A percentile compares a stretch with the other conserved stretches of the same genome.
These are phyloP conservation scores for Frankliniella intonsa DNA, from an alignment of 2,888 invertebrate genomes.

Conservation along the genomic window DNA sequence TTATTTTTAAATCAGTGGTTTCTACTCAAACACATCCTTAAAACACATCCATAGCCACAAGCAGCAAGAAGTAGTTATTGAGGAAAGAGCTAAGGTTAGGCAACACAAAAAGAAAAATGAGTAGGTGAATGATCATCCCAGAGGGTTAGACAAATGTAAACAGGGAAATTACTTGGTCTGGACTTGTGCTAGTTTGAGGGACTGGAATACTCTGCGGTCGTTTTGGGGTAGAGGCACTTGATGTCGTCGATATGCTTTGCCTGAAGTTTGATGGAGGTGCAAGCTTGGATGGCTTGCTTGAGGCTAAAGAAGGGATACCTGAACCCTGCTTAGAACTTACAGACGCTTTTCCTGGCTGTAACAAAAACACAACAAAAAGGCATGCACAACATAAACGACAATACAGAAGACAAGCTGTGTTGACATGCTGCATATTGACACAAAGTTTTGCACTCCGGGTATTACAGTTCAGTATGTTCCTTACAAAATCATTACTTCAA, in stretches of 20 bases:
- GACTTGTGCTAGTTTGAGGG: constrained; percentile 18
- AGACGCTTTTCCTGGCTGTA: constrained; percentile 10
- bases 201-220: constrained; percentile 21
- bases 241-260: neutral
- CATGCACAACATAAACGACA: constrained; percentile 13
- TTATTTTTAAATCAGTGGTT: neutral
- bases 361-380: constrained; percentile 21
- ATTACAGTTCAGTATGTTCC: no score
- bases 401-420: neutral
- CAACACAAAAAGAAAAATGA: neutral
- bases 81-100: constrained; percentile 7
- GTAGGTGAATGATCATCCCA: neutral
- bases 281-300: constrained; percentile 18
- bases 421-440: neutral
- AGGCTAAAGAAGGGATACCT: constrained; percentile 15
- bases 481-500: neutral
- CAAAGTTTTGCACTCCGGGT: neutral
- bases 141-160: constrained; percentile 8
- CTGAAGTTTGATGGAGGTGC: constrained; percentile 17
- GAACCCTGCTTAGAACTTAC: neutral
- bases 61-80: neutral
- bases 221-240: constrained; percentile 19
- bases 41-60: constrained; percentile 18
- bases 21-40: neutral
- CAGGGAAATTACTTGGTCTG: constrained; percentile 21